A percentile compares a stretch with the other conserved stretches of the same genome.
Conservation (phyloP, 2,113 vertebrate species). For the Amazona guildingii region DNA sequence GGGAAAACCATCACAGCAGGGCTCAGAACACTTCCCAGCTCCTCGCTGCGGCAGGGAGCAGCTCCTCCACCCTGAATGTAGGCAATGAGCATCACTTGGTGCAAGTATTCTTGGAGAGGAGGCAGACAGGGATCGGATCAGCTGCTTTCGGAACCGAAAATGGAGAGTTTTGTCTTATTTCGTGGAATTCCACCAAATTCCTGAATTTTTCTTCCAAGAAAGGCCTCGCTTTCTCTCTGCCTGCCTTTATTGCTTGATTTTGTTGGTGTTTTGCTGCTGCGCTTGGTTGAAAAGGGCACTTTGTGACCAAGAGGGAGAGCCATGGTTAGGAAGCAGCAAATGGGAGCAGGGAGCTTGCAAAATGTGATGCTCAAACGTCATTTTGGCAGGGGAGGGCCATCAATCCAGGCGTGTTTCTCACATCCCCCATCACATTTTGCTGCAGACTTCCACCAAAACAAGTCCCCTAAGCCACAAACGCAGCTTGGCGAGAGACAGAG, state of each 20-base stretch:
- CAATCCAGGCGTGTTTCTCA: neutral
- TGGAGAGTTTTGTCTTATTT: neutral
- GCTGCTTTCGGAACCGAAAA: neutral
- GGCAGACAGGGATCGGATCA: neutral
- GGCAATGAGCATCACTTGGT: fast-evolving
- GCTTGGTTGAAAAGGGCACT: slow-evolving; percentile 6
- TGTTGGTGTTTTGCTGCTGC: neutral
- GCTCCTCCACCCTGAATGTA: neutral
- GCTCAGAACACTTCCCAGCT: neutral
- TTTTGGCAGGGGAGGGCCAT: neutral
- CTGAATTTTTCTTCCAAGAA: neutral
- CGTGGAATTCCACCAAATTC: neutral
- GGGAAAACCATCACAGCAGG: neutral
- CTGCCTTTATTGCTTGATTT: neutral
- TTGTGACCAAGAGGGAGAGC: neutral
- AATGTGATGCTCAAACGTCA: neutral
- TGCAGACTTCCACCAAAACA: slow-evolving; percentile 18
- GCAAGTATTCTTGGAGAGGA: neutral
- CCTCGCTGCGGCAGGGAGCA: neutral
- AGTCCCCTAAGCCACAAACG: neutral
- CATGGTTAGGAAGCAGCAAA: neutral
- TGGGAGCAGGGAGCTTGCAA: neutral
- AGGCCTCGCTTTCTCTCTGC: neutral
- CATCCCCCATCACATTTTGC: neutral
- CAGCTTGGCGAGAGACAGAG: neutral